phyloP scores from a whole-genome alignment of 2,888 invertebrate species.

The Chloroclysta siterata region DNA sequence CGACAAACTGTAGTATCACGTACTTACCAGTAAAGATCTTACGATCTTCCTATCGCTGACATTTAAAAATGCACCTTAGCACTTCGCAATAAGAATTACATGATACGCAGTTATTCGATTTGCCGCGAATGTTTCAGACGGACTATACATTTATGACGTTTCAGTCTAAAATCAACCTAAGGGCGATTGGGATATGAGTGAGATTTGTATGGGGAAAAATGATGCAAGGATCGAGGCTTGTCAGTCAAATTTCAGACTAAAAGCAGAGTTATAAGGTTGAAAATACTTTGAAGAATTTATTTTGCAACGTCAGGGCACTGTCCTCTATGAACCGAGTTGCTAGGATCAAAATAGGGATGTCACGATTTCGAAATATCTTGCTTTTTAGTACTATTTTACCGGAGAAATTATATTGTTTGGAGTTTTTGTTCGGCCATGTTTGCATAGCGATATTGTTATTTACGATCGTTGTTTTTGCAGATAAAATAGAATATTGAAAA shows the following conservation, averaged over 20 bases:
- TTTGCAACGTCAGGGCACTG: slow-evolving; percentile 68
- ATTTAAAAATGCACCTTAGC: slow-evolving; percentile 47
- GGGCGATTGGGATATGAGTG: slow-evolving; percentile 28
- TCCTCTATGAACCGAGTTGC: slow-evolving; percentile 73
- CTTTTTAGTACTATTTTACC: slow-evolving; percentile 46
- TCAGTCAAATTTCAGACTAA: slow-evolving; percentile 43
- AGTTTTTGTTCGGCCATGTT: slow-evolving; percentile 24
- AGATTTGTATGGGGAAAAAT: slow-evolving; percentile 23
- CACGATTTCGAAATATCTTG: slow-evolving; percentile 66
- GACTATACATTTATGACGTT: neutral
- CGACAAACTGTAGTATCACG: slow-evolving; percentile 73
- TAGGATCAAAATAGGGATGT: slow-evolving; percentile 74
- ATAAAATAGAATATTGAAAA: slow-evolving; percentile 10
- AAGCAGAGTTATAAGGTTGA: slow-evolving; percentile 39
- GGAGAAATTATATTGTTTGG: slow-evolving; percentile 38
- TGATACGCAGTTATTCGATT: neutral
- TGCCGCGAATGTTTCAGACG: slow-evolving; percentile 13
- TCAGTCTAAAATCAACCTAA: slow-evolving; percentile 17
- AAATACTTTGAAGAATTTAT: slow-evolving; percentile 45
- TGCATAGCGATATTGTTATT: slow-evolving; percentile 28
- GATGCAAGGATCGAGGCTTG: slow-evolving; percentile 49
- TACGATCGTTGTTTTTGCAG: slow-evolving; percentile 3
- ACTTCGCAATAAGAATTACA: slow-evolving; percentile 3
- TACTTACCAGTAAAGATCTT: slow-evolving; percentile 66
- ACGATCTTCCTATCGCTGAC: slow-evolving; percentile 46